Evolutionary conservation across 2,113 vertebrate genomes (phyloP).

Genomic region (Zosterops lateralis): DNA sequence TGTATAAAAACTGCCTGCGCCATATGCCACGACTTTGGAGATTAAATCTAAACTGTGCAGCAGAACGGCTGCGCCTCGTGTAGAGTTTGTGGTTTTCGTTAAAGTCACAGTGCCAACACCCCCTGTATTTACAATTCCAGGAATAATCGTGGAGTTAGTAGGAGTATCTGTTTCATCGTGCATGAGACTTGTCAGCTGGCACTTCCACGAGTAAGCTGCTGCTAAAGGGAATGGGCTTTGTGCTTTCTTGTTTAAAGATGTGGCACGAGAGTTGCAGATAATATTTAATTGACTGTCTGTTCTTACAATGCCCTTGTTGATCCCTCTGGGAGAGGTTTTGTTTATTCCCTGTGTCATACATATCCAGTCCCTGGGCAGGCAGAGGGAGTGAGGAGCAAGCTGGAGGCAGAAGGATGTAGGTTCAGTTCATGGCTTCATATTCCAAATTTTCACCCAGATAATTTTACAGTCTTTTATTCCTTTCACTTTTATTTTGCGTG

Average conservation of each 20-base stretch:
- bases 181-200: conserved; percentile 37
- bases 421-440: background rate
- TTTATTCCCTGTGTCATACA: background rate
- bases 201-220: conserved; percentile 22
- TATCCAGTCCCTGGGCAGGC: background rate
- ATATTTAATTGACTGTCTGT: conserved; percentile 60
- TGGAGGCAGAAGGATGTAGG: background rate
- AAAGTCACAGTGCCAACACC: conserved; percentile 5
- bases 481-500: background rate
- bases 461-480: background rate
- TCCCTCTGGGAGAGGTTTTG: conserved; percentile 13
- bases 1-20: background rate
- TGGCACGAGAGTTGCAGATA: conserved; percentile 4
- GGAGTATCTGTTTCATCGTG: background rate
- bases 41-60: background rate
- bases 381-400: background rate
- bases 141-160: background rate
- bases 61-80: background rate
- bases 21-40: background rate
- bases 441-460: background rate
- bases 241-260: conserved; percentile 3
- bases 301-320: conserved; percentile 46
- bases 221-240: background rate
- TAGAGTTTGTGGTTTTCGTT: background rate
- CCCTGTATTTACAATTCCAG: conserved; percentile 42